These are phyloP conservation scores for Ophion ventricosus DNA, from an alignment of 2,888 invertebrate species.

Conservation along the genomic window DNA sequence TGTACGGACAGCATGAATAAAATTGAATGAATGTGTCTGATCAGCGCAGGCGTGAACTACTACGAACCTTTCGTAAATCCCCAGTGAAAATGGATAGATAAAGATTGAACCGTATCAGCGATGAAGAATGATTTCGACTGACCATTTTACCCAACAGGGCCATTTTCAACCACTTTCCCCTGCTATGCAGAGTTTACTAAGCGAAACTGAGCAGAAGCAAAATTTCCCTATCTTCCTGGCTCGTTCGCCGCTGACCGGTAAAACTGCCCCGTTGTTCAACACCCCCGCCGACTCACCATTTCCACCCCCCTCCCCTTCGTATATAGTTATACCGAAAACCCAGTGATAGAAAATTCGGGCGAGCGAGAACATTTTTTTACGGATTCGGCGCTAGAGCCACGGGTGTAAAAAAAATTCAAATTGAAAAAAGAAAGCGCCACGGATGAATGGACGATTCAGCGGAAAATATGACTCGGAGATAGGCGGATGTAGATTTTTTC, in stretches of 20 bases:
- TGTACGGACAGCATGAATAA: too few species aligned
- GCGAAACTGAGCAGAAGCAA: constrained; percentile 28
- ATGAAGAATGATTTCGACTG: background rate
- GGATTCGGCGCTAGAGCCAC: constrained; percentile 19
- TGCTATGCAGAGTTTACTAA: constrained; percentile 23
- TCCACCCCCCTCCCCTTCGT: background rate
- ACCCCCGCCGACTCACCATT: background rate
- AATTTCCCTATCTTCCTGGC: constrained; percentile 46
- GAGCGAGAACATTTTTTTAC: constrained; percentile 53
- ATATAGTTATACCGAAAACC: constrained; percentile 4
- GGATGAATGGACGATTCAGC: constrained; percentile 55
- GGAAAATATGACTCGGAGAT: constrained; percentile 55
- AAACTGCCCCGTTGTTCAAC: constrained; percentile 42
- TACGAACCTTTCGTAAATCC: too few species aligned
- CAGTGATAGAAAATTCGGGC: constrained; percentile 19
- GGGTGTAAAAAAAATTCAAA: constrained; percentile 33
- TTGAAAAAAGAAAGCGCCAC: constrained; percentile 33
- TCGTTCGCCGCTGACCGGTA: constrained; percentile 43
- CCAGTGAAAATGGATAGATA: background rate
- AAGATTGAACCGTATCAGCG: background rate
- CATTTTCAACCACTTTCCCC: background rate
- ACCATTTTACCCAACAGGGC: constrained; percentile 12
- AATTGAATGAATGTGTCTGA: too few species aligned
- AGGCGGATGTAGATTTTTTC: constrained; percentile 30
- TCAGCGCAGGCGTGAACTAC: too few species aligned